A percentile compares a stretch with the other conserved stretches of the same genome.
Conservation (phyloP, 2,888 invertebrate species). For the Pyrrhia umbra region DNA sequence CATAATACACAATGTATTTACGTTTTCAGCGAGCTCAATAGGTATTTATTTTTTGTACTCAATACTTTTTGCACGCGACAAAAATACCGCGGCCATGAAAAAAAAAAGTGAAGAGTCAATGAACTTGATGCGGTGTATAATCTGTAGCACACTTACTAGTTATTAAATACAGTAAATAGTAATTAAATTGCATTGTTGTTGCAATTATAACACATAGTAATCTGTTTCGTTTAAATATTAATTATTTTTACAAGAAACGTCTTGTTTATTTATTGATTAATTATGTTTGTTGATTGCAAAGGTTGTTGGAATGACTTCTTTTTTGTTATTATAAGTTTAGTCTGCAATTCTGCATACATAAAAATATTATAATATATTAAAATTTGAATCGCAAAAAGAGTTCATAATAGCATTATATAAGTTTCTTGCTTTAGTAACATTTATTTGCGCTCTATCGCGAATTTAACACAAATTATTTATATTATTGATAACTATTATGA, state of each 20-base stretch:
- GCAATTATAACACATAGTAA: conserved; percentile 20
- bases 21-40: conserved; percentile 43
- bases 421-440: too few species aligned
- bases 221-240: conserved; percentile 1
- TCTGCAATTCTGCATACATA: not conserved
- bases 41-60: conserved; percentile 42
- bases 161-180: conserved; percentile 22
- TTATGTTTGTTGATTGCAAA: conserved; percentile 1
- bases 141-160: conserved; percentile 26
- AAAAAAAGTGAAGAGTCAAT: conserved; percentile 57
- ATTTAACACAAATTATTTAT: not conserved
- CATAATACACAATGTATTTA: conserved; percentile 24
- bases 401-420: too few species aligned
- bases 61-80: conserved; percentile 61
- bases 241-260: conserved; percentile 7
- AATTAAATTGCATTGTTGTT: conserved; percentile 34
- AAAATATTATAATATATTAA: too few species aligned
- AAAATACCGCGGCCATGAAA: conserved; percentile 55
- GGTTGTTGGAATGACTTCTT: not conserved
- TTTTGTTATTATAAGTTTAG: conserved; percentile 13
- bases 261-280: conserved; percentile 17
- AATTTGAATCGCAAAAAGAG: too few species aligned
- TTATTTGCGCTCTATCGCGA: too few species aligned
- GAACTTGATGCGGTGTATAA: conserved; percentile 54
- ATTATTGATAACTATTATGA: not conserved